Conservation (phyloP, 2,888 invertebrate genomes). For the Phytoseiulus persimilis region DNA sequence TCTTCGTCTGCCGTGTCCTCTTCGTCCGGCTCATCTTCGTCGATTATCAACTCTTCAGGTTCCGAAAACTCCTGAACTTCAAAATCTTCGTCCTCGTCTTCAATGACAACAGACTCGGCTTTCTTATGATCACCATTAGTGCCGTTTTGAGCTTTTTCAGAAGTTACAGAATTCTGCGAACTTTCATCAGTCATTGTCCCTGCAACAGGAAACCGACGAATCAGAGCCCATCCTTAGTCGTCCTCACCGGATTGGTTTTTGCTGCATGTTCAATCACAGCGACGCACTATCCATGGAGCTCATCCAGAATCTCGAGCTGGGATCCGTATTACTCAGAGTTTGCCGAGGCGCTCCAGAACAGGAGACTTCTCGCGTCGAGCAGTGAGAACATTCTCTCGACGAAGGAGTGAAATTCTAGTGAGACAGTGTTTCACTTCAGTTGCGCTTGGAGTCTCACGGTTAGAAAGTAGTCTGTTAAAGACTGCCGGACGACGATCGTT, state of each 20-base stretch:
- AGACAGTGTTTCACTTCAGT: background rate
- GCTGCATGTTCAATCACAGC: no score
- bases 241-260: no score
- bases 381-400: no score
- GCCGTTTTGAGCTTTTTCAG: conserved; percentile 27
- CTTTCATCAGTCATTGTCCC: conserved; percentile 22
- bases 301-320: no score
- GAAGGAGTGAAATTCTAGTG: background rate
- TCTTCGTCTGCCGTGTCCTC: conserved; percentile 57
- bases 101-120: conserved; percentile 21
- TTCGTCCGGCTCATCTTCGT: conserved; percentile 52
- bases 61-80: conserved; percentile 40
- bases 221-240: background rate
- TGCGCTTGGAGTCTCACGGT: background rate
- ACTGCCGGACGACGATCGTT: background rate
- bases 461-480: background rate
- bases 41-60: conserved; percentile 46
- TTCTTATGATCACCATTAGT: conserved; percentile 47
- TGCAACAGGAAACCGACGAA: background rate
- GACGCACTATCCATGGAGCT: no score
- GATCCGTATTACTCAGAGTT: no score
- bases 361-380: no score
- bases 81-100: conserved; percentile 39
- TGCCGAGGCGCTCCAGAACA: no score
- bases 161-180: conserved; percentile 20